phyloP scores from a whole-genome alignment of 2,113 vertebrate species.

The Onychostruthus taczanowskii region DNA sequence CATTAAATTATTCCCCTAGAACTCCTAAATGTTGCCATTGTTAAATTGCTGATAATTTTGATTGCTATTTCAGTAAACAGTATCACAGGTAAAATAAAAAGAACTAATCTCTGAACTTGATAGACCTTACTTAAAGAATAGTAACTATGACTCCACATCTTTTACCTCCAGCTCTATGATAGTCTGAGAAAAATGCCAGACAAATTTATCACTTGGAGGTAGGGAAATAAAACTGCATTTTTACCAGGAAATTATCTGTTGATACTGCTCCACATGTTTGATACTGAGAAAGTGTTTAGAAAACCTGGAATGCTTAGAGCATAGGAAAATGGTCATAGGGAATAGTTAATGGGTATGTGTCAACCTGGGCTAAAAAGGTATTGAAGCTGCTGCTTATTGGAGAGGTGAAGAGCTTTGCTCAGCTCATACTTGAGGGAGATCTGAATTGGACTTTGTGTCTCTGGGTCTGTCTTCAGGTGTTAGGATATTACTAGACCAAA shows the following conservation, averaged over 20 bases:
- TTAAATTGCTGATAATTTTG: background rate
- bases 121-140: background rate
- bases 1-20: background rate
- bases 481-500: background rate
- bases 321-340: background rate
- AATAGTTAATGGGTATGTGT: background rate
- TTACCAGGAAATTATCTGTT: background rate
- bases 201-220: background rate
- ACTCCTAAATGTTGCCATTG: background rate
- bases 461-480: background rate
- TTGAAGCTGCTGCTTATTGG: background rate
- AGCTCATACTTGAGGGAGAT: background rate
- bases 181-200: background rate
- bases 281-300: background rate
- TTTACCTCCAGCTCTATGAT: background rate
- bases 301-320: background rate
- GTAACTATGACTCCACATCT: background rate
- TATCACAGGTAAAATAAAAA: background rate
- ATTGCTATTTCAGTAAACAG: background rate
- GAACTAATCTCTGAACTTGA: background rate
- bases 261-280: background rate
- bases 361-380: background rate
- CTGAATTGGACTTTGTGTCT: background rate
- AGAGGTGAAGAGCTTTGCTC: background rate
- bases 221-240: background rate